Conservation (phyloP, 2,113 vertebrate species). For the Eptesicus fuscus region DNA sequence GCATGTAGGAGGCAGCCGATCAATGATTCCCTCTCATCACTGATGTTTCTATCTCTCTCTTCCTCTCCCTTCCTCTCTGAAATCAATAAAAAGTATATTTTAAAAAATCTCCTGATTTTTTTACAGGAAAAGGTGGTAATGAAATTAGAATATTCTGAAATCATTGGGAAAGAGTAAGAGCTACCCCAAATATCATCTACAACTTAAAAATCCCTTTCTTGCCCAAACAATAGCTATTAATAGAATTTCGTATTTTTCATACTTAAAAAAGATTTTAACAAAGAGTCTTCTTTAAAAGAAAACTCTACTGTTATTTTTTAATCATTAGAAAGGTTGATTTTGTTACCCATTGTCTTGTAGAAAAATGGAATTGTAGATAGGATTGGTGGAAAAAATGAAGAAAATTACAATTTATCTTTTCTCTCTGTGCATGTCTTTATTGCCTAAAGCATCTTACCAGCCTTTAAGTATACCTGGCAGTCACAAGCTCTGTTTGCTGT, state of each 20-base stretch:
- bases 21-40: too few species aligned
- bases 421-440: neutral
- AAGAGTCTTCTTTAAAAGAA: constrained; percentile 7
- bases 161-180: neutral
- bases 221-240: neutral
- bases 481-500: neutral
- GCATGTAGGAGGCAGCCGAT: too few species aligned
- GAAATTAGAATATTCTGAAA: constrained; percentile 21
- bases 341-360: neutral
- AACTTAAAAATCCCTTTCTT: neutral
- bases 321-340: neutral
- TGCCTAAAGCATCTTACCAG: neutral
- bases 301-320: neutral
- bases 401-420: neutral
- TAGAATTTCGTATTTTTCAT: constrained; percentile 9
- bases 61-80: too few species aligned
- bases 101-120: neutral
- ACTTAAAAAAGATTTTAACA: neutral
- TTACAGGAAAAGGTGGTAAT: neutral
- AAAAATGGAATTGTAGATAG: neutral
- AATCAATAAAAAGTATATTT: too few species aligned
- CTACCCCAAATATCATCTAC: neutral
- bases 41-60: too few species aligned
- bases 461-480: neutral
- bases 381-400: neutral